Conservation (phyloP, 2,797 vertebrate species). For the Peromyscus melanophrys region DNA sequence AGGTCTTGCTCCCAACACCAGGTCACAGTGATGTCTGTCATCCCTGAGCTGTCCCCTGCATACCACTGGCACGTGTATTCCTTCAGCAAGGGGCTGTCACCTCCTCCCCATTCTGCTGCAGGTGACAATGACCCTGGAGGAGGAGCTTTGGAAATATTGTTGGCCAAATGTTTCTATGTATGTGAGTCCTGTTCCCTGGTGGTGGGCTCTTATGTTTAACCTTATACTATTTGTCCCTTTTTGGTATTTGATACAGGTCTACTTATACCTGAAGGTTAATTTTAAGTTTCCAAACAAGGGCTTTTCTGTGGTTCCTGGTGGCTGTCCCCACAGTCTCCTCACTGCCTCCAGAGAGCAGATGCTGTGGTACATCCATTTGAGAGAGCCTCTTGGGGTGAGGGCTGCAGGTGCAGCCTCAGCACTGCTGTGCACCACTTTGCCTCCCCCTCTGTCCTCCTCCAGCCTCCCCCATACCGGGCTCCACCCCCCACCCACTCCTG, state of each 20-base stretch:
- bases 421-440: slow-evolving; percentile 47
- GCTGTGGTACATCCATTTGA: slow-evolving; percentile 24
- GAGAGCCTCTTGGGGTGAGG: slow-evolving; percentile 8
- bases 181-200: not conserved
- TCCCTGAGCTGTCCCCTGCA: not conserved
- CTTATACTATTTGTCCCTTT: slow-evolving; percentile 55
- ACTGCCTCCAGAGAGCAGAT: not conserved
- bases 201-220: not conserved
- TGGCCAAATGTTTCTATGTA: not conserved
- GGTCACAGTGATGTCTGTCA: not conserved
- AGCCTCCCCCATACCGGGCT: not conserved
- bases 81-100: not conserved
- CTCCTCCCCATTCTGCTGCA: not conserved
- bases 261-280: slow-evolving; percentile 65
- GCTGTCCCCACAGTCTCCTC: not conserved
- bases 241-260: slow-evolving; percentile 56
- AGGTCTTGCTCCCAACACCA: not conserved
- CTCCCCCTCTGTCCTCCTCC: slow-evolving; percentile 56
- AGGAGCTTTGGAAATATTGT: slow-evolving; percentile 38
- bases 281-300: slow-evolving; percentile 43
- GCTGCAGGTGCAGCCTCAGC: slow-evolving; percentile 30
- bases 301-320: slow-evolving; percentile 33
- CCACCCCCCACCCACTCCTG: slow-evolving; percentile 70
- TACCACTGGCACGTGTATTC: not conserved
- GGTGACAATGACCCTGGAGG: not conserved